A percentile compares a stretch with the other conserved stretches of the same genome.
Conservation (phyloP, 2,888 invertebrate species). For the Zygogramma bicolorata region DNA sequence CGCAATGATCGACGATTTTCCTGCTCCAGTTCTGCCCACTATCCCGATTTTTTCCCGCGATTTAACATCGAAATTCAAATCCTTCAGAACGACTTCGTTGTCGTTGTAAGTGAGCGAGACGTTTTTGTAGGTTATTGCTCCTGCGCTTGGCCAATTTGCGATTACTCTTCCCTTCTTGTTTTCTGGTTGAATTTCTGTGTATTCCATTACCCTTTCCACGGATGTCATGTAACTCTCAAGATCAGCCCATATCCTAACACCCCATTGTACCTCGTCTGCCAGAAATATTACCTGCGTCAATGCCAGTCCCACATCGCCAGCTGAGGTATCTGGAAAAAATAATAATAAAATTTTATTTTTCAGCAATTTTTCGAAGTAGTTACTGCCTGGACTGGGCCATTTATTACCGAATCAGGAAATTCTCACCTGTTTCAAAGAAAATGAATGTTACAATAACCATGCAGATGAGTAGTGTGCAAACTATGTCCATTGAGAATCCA, state of each 20-base stretch:
- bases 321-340: slow-evolving; percentile 52
- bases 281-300: slow-evolving; percentile 85
- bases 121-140: slow-evolving; percentile 75
- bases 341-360: no score
- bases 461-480: neutral
- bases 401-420: no score
- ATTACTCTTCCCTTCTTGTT: slow-evolving; percentile 49
- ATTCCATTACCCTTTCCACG: slow-evolving; percentile 80
- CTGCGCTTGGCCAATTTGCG: slow-evolving; percentile 79
- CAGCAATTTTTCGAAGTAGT: no score
- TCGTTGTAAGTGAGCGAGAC: slow-evolving; percentile 81
- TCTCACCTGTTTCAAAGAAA: neutral
- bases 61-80: slow-evolving; percentile 75
- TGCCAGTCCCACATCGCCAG: slow-evolving; percentile 68
- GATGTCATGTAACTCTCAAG: slow-evolving; percentile 84
- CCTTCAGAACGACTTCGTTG: slow-evolving; percentile 79
- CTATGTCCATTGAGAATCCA: neutral
- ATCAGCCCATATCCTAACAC: slow-evolving; percentile 87
- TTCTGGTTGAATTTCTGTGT: slow-evolving; percentile 54
- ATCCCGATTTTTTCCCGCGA: slow-evolving; percentile 69
- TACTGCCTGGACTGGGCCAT: no score
- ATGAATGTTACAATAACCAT: neutral
- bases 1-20: slow-evolving; percentile 81
- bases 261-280: slow-evolving; percentile 75
- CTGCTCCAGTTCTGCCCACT: slow-evolving; percentile 79